Conservation (phyloP, 2,888 invertebrate genomes). For the Papilio gigon region DNA sequence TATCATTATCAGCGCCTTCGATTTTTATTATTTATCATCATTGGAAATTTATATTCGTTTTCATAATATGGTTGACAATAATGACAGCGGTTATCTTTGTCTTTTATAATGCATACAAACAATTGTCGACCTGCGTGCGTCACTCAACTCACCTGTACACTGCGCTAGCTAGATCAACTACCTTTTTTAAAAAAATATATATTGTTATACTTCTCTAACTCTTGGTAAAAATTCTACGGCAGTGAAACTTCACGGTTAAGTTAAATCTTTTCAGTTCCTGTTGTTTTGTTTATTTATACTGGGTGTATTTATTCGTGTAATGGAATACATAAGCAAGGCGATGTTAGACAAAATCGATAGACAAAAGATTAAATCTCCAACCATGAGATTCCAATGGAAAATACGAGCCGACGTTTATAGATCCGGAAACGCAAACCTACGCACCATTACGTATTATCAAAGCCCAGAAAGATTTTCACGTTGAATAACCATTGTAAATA, state of each 20-base stretch:
- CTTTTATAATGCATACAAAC: background rate
- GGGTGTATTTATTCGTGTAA: background rate
- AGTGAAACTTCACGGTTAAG: background rate
- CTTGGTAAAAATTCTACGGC: background rate
- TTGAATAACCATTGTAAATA: background rate
- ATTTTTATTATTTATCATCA: background rate
- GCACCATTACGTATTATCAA: conserved; percentile 18
- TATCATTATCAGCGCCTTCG: background rate
- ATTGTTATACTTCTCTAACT: background rate
- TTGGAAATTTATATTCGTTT: background rate
- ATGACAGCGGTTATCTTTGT: conserved; percentile 2
- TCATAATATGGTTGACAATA: background rate
- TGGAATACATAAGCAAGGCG: background rate
- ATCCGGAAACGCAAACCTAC: conserved; percentile 20
- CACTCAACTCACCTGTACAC: background rate
- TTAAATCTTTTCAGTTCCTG: background rate
- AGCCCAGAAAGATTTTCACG: background rate
- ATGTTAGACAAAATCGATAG: background rate
- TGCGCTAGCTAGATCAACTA: background rate
- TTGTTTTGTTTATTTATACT: background rate
- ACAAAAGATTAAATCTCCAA: conserved; percentile 15
- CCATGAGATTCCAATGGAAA: conserved; percentile 9
- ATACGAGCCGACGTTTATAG: conserved; percentile 11
- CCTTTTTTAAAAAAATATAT: too few species aligned
- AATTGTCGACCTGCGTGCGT: background rate